phyloP scores from a whole-genome alignment of 1,140 invertebrate species.

The Asobara japonica region DNA sequence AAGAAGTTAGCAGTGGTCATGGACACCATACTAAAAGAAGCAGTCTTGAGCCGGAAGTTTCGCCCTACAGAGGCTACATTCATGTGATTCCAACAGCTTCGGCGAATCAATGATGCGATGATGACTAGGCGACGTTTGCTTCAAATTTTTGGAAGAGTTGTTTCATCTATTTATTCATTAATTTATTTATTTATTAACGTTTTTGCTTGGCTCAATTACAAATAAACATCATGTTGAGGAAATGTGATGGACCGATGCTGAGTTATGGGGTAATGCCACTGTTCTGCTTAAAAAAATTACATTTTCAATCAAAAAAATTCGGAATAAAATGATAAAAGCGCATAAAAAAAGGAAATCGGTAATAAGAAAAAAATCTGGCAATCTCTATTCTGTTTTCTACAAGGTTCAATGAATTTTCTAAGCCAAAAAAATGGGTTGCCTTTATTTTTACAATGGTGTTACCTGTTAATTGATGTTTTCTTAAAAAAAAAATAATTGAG shows the following conservation, averaged over 20 bases:
- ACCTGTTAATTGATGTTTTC: not conserved
- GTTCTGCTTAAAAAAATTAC: too few species aligned
- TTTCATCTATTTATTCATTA: not conserved
- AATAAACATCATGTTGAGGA: not conserved
- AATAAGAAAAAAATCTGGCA: too few species aligned
- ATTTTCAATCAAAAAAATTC: too few species aligned
- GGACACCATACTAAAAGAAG: slow-evolving; percentile 69
- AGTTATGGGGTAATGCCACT: too few species aligned
- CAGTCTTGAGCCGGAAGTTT: slow-evolving; percentile 51
- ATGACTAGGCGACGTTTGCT: too few species aligned
- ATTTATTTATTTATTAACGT: not conserved
- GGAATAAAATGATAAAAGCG: too few species aligned
- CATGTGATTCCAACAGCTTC: slow-evolving; percentile 3
- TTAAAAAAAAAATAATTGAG: not conserved
- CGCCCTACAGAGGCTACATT: slow-evolving; percentile 71
- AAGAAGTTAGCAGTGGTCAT: slow-evolving; percentile 66
- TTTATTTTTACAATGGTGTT: too few species aligned
- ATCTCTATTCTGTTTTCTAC: too few species aligned
- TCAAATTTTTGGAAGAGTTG: not conserved
- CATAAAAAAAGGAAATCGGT: too few species aligned
- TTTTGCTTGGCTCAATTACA: not conserved
- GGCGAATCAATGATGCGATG: not conserved
- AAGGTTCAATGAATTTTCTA: not conserved
- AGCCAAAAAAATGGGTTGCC: too few species aligned
- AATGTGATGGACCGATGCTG: not conserved